phyloP scores from a whole-genome alignment of 2,797 vertebrate species.

The Parauchenoglanis punctatus region DNA sequence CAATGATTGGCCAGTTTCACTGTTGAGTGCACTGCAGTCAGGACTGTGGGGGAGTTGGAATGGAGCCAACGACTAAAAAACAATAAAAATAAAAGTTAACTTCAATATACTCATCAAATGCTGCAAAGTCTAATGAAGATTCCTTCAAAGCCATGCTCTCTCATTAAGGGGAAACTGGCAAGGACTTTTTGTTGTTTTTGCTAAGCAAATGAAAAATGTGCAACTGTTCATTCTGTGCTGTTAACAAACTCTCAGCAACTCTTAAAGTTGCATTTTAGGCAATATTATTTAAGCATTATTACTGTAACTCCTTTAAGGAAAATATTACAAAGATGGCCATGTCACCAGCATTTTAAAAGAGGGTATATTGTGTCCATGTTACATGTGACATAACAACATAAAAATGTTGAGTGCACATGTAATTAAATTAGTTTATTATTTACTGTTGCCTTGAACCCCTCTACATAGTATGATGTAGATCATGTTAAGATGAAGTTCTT shows the following conservation, averaged over 20 bases:
- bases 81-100: neutral
- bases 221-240: neutral
- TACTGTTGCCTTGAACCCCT: neutral
- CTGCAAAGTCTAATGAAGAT: constrained; percentile 11
- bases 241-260: neutral
- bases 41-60: constrained; percentile 47
- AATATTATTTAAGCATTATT: neutral
- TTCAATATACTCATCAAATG: constrained; percentile 38
- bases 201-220: neutral
- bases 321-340: neutral
- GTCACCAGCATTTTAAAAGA: neutral
- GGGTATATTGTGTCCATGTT: neutral
- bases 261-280: neutral
- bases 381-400: no score
- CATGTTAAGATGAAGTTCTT: neutral
- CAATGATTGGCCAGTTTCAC: constrained; percentile 74
- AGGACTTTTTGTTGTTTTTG: neutral
- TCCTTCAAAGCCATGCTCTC: neutral
- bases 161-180: neutral
- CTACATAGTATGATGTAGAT: neutral
- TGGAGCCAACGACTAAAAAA: constrained; percentile 39
- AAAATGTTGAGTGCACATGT: neutral
- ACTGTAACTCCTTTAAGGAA: neutral
- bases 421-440: neutral
- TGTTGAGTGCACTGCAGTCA: constrained; percentile 65